A percentile compares a stretch with the other conserved stretches of the same genome.
phyloP scores from a whole-genome alignment of 2,888 invertebrate species.

The Apodemia duryi region DNA sequence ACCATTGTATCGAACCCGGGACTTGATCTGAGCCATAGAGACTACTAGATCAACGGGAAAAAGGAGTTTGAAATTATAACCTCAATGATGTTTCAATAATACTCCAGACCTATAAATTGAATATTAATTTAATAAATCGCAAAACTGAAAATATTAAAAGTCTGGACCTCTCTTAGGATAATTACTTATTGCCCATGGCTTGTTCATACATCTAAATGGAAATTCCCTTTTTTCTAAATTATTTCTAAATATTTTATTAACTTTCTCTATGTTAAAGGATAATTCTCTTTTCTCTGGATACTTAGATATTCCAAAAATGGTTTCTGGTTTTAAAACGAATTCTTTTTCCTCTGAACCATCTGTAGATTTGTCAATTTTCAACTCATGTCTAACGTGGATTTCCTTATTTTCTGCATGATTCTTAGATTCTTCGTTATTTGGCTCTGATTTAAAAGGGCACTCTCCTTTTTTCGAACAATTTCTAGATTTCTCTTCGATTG shows the following conservation, averaged over 20 bases:
- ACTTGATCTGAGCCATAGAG: too few species aligned
- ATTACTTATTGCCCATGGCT: constrained; percentile 54
- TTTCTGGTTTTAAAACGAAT: not conserved
- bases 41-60: too few species aligned
- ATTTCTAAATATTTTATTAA: not conserved
- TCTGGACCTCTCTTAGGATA: constrained; percentile 48
- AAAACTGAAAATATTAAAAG: too few species aligned
- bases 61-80: too few species aligned
- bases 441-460: not conserved
- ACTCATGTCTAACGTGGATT: not conserved
- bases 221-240: not conserved
- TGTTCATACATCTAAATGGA: constrained; percentile 31
- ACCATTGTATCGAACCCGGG: too few species aligned
- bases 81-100: too few species aligned
- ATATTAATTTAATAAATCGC: too few species aligned
- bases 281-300: not conserved
- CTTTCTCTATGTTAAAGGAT: not conserved
- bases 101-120: too few species aligned
- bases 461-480: not conserved
- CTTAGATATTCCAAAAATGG: not conserved
- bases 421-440: not conserved
- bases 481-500: not conserved
- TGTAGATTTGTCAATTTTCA: not conserved
- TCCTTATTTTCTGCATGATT: not conserved
- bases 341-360: not conserved